A percentile compares a stretch with the other conserved stretches of the same genome.
Conservation (phyloP, 2,797 vertebrate species). For the Rallus crepitans region DNA sequence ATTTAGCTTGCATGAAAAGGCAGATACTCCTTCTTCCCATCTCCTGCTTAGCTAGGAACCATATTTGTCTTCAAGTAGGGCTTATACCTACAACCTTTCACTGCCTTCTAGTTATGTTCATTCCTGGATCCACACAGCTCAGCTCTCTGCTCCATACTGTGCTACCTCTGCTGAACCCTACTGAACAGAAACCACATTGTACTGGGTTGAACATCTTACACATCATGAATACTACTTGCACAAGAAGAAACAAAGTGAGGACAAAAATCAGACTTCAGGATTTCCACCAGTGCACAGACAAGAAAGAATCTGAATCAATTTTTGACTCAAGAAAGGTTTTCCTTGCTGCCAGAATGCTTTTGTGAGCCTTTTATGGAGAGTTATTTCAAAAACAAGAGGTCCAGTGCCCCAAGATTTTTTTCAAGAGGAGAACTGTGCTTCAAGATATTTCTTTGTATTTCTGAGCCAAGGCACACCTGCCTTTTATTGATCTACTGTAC, state of each 20-base stretch:
- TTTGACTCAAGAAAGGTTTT: neutral
- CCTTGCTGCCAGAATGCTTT: neutral
- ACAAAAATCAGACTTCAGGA: neutral
- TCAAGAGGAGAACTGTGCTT: neutral
- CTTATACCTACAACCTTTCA: neutral
- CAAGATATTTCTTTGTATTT: constrained; percentile 29
- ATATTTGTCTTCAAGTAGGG: neutral
- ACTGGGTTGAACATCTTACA: neutral
- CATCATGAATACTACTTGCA: neutral
- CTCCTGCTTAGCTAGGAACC: neutral
- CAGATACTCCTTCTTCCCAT: neutral
- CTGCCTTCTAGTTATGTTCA: neutral
- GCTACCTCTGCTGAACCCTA: neutral
- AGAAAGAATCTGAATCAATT: neutral
- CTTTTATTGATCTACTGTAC: constrained; percentile 36
- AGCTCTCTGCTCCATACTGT: neutral
- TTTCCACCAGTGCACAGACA: neutral
- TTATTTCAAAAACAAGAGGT: constrained; percentile 29
- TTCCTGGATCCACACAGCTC: neutral
- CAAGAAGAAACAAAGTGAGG: neutral
- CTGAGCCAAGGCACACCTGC: constrained; percentile 38
- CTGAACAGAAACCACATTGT: neutral
- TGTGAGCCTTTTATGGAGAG: neutral
- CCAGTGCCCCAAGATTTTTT: neutral
- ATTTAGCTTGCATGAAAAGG: constrained; percentile 7